phyloP scores from a whole-genome alignment of 37 sponge, comb jelly and placozoan genomes.

The Hexactinellida sp. region DNA sequence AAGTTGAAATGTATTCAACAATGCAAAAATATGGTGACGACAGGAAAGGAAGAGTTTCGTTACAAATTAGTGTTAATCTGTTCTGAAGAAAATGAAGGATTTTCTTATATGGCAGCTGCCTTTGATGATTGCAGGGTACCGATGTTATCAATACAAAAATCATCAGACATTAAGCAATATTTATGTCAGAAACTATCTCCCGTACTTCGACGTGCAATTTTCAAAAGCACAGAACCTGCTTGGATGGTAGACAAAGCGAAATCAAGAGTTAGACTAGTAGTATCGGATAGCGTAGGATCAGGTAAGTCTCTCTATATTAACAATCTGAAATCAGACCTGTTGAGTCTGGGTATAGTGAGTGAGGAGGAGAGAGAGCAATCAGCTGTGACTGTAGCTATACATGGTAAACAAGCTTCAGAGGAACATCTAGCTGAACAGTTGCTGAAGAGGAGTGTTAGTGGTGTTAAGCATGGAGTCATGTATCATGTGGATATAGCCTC shows the following conservation, averaged over 20 bases:
- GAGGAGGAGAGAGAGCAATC: background rate
- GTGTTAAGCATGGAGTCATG: background rate
- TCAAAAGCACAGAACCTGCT: background rate
- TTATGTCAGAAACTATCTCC: background rate
- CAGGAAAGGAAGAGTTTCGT: too few relatives aligned
- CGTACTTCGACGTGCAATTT: background rate
- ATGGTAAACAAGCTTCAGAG: conserved; percentile 2
- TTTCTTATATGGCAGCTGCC: background rate
- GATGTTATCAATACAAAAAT: background rate
- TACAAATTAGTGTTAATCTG: background rate
- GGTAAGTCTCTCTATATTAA: conserved; percentile 4
- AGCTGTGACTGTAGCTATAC: conserved; percentile 13
- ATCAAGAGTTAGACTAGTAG: background rate
- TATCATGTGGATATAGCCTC: background rate
- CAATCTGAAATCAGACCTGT: background rate
- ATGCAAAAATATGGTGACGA: background rate
- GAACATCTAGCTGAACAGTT: background rate
- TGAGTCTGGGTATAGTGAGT: background rate
- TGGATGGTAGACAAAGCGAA: background rate
- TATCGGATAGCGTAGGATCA: background rate
- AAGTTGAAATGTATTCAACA: background rate
- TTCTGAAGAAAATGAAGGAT: background rate
- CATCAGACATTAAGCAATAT: background rate
- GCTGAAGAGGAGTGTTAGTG: background rate
- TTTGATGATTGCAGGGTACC: background rate